phyloP scores from a whole-genome alignment of 92 coral and sea anemone genomes.

The Phenganax subtilis region DNA sequence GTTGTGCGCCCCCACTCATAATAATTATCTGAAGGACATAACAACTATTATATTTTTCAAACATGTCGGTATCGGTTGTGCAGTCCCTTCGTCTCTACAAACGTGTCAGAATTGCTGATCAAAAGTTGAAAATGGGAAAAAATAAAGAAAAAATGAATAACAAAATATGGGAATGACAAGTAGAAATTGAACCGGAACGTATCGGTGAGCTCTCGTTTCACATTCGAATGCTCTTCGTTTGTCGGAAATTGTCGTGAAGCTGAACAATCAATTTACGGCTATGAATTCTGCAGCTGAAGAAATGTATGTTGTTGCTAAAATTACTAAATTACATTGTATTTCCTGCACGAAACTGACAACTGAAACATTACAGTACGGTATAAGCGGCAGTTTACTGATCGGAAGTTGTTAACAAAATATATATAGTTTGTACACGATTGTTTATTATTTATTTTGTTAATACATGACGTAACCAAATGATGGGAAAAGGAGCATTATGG shows the following conservation, averaged over 20 bases:
- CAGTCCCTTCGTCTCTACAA: too few species aligned
- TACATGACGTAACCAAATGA: conserved; percentile 6
- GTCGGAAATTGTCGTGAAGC: conserved; percentile 14
- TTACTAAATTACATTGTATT: conserved; percentile 5
- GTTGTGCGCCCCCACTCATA: too few species aligned
- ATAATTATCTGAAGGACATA: too few species aligned
- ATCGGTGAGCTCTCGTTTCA: background rate
- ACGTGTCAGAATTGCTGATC: background rate
- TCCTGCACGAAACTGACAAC: background rate
- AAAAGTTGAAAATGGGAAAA: background rate
- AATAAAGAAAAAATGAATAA: background rate
- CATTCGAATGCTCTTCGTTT: background rate
- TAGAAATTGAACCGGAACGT: background rate
- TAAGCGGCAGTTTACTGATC: background rate
- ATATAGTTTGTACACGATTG: background rate
- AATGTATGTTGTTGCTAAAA: background rate
- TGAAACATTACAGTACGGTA: background rate
- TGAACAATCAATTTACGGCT: background rate
- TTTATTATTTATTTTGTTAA: background rate
- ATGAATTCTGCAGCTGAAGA: background rate
- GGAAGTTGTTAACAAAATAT: background rate
- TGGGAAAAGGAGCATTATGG: conserved; percentile 16
- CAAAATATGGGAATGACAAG: background rate
- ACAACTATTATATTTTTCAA: background rate
- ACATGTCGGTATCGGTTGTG: background rate